Evolutionary conservation across 2,113 vertebrate genomes (phyloP).

Genomic region (Montifringilla adamsi): DNA sequence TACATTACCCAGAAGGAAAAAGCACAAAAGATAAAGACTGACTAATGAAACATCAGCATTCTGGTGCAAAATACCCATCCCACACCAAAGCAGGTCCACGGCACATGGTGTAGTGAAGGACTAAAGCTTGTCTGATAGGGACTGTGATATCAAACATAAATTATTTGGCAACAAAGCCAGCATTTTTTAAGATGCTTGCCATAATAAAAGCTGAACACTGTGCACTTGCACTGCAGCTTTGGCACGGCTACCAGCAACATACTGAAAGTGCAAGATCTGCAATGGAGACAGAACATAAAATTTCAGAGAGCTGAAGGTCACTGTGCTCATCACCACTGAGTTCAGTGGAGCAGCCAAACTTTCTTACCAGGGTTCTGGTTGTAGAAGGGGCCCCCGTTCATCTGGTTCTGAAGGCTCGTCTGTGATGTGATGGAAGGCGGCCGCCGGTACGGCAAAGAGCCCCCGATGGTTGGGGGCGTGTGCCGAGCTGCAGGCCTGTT

Average conservation of each 20-base stretch:
- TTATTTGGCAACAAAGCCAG: background rate
- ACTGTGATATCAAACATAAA: background rate
- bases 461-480: conserved; percentile 84
- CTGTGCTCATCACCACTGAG: background rate
- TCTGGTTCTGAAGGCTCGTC: conserved; percentile 87
- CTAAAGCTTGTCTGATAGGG: background rate
- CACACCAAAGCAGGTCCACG: background rate
- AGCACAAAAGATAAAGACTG: background rate
- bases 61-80: background rate
- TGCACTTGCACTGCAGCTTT: background rate
- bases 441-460: conserved; percentile 92
- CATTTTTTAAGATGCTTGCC: background rate
- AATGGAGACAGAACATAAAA: background rate
- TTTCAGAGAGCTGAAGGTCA: background rate
- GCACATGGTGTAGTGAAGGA: background rate
- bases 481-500: conserved; percentile 88
- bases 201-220: background rate
- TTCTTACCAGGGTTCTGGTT: conserved; percentile 88
- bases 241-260: background rate
- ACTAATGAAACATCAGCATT: background rate
- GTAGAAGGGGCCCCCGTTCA: conserved; percentile 92
- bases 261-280: background rate
- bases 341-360: background rate
- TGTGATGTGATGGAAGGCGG: conserved; percentile 92
- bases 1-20: background rate